Evolutionary conservation across 2,797 vertebrate species (phyloP).

Genomic region (Lagodon rhomboides): DNA sequence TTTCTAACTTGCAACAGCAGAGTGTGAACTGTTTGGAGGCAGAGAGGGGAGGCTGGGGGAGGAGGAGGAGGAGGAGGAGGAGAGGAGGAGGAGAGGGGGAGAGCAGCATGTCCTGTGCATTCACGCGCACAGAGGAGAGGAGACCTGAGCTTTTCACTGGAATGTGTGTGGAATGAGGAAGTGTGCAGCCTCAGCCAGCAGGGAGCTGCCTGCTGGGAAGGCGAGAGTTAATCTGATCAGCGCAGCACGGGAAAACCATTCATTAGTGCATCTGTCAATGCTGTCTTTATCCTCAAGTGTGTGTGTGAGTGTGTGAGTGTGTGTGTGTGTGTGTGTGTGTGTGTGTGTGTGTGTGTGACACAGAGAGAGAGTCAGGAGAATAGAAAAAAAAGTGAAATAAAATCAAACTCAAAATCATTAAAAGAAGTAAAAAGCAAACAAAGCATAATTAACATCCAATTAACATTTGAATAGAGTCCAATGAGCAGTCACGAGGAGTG

Average conservation of each 20-base stretch:
- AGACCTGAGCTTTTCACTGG: constrained; percentile 70
- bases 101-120: constrained; percentile 44
- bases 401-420: no score
- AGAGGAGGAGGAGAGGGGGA: constrained; percentile 11
- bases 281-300: constrained; percentile 25
- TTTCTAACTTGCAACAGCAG: background rate
- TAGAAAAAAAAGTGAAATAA: constrained; percentile 11
- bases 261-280: constrained; percentile 48
- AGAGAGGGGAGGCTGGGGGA: background rate
- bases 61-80: constrained; percentile 11
- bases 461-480: background rate
- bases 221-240: constrained; percentile 64
- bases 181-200: constrained; percentile 31
- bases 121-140: constrained; percentile 50
- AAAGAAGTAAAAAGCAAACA: background rate
- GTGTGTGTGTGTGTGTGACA: background rate
- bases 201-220: constrained; percentile 35
- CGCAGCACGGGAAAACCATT: constrained; percentile 54
- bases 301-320: background rate
- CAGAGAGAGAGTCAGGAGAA: background rate
- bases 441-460: background rate
- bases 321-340: background rate
- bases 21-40: background rate
- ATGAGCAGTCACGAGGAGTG: background rate
- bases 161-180: constrained; percentile 80